phyloP scores from a whole-genome alignment of 2,888 invertebrate species.

The Tipula vernalis region DNA sequence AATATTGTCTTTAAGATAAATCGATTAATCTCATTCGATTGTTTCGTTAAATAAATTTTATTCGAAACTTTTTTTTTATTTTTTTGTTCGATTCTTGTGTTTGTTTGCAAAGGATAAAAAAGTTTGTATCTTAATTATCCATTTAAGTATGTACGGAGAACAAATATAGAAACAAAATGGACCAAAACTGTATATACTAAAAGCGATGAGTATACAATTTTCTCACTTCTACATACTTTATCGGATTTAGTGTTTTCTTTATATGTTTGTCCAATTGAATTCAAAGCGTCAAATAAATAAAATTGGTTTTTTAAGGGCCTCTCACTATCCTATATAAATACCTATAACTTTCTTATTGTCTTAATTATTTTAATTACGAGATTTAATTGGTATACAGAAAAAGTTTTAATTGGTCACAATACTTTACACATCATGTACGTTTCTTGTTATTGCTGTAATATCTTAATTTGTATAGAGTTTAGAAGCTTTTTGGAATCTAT shows the following conservation, averaged over 20 bases:
- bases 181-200: not conserved
- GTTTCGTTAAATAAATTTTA: not conserved
- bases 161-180: not conserved
- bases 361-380: not conserved
- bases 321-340: not conserved
- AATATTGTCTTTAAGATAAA: not conserved
- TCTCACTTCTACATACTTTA: not conserved
- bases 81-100: not conserved
- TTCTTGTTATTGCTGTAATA: too few species aligned
- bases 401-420: not conserved
- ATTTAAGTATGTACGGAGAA: not conserved
- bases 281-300: not conserved
- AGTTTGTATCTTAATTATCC: not conserved
- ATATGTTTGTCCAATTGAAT: not conserved
- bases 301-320: not conserved
- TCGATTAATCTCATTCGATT: not conserved
- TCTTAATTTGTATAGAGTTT: too few species aligned
- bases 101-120: not conserved
- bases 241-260: not conserved
- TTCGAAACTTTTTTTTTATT: not conserved
- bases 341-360: not conserved
- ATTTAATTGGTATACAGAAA: not conserved
- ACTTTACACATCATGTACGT: not conserved
- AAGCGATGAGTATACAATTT: not conserved
- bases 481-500: too few species aligned